A percentile compares a stretch with the other conserved stretches of the same genome.
These are phyloP conservation scores for Platycercus adscitus DNA, from an alignment of 2,113 vertebrate species.

Conservation along the genomic window DNA sequence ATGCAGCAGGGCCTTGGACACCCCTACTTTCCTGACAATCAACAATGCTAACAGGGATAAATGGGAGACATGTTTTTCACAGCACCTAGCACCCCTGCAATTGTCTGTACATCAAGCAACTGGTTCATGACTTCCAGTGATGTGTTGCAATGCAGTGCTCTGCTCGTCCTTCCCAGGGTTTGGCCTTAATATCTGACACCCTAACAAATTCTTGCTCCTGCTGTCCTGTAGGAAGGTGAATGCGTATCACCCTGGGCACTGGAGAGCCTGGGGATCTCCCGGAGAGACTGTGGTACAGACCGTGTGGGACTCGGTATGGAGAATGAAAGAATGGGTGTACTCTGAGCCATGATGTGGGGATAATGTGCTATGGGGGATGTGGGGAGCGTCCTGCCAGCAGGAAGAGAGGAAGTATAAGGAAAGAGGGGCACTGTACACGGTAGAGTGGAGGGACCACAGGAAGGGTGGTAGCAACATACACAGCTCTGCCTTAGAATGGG, in stretches of 20 bases:
- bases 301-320: rapidly evolving
- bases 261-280: rapidly evolving
- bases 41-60: background rate
- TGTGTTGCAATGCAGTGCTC: background rate
- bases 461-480: background rate
- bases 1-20: background rate
- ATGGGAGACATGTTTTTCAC: background rate
- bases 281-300: background rate
- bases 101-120: background rate
- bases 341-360: background rate
- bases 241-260: too few relatives aligned
- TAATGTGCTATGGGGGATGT: background rate
- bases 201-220: background rate
- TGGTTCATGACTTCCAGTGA: background rate
- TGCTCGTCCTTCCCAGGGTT: background rate
- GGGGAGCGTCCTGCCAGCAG: background rate
- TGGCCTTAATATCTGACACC: background rate
- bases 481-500: background rate
- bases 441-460: rapidly evolving
- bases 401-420: background rate
- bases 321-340: background rate
- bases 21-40: background rate
- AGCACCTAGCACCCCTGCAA: rapidly evolving
- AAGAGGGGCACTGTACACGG: background rate
- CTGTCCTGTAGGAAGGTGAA: background rate